Conservation (phyloP, 2,113 vertebrate genomes). For the Porphyrio hochstetteri region DNA sequence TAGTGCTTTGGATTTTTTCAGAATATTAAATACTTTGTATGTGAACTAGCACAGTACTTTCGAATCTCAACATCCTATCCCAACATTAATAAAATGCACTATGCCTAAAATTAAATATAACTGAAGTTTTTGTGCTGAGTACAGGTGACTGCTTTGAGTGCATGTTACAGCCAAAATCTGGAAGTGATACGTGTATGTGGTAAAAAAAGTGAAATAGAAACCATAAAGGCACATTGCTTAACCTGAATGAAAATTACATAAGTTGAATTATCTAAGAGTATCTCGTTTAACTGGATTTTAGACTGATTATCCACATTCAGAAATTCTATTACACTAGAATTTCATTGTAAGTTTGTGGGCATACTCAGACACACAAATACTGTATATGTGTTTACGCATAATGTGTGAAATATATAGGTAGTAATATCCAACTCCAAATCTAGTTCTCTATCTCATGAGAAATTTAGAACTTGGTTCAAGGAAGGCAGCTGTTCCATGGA, state of each 20-base stretch:
- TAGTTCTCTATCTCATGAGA: constrained; percentile 48
- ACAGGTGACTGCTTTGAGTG: neutral
- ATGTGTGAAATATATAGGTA: constrained; percentile 3
- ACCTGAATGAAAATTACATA: neutral
- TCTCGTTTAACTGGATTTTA: neutral
- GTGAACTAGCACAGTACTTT: neutral
- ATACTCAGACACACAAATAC: neutral
- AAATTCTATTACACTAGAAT: neutral
- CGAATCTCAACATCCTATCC: neutral
- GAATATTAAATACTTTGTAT: neutral
- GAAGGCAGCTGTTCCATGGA: constrained; percentile 50
- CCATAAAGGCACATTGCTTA: neutral
- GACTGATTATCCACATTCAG: neutral
- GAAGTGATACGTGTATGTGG: neutral
- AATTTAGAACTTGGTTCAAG: constrained; percentile 42
- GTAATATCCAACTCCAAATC: neutral
- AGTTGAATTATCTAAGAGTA: neutral
- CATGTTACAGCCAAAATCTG: neutral
- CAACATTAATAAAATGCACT: neutral
- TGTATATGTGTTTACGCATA: neutral
- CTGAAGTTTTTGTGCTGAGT: neutral
- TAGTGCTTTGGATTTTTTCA: neutral
- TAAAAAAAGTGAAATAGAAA: neutral
- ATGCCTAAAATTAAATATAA: neutral
- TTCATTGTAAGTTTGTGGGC: neutral